Evolutionary conservation across 2,113 vertebrate species (phyloP), one percentile per base, ranked within the genome.

Genomic region (Petromus typicus): DNA sequence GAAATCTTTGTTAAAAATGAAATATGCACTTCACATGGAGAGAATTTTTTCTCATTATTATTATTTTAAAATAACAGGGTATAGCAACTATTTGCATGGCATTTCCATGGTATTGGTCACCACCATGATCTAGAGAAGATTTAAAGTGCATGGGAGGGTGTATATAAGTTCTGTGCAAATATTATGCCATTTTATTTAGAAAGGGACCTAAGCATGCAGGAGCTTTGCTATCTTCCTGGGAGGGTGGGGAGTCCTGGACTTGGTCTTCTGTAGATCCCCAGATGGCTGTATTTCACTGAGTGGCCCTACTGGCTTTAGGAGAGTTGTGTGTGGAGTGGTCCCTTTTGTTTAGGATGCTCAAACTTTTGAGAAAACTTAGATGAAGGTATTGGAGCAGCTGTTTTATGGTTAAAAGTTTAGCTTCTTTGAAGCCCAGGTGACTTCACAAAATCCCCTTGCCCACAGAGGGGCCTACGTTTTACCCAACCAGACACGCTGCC

Each of bases 401-500:
- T 86, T 84, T 84, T 9, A 48, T 25, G 61, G 66, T 25, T 57
- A 57, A 13, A 22, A 25, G 32, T 66, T 32, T 45, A 78, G 17
- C 2, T 90, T 56, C 30, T 59, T 11, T 48, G 56, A 56, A 51
- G 27, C n/a, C 30, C 27, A 34, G 0, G 2, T 22, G 56, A 91
- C 0, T 54, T 43, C 59, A 76, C 64, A 59, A 75, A 63, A 37
- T 17, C 14, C 18, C 16, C 32, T 76, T 57, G 30, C 23, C 48
- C 25, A 25, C 0, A 3, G 10, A 1, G 22, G 80, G 63, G 20
- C 7, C 54, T 40, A 4, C 1, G 40, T 45, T 54, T 27, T 25
- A 1, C 17, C 3, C 0, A 3, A 14, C 4, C 20, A 43, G 23
- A 71, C 37, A 27, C 1, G 13, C 2, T 0, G 4, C 34, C n/a